phyloP scores from a whole-genome alignment of 2,113 vertebrate genomes.

The Lepus europaeus region DNA sequence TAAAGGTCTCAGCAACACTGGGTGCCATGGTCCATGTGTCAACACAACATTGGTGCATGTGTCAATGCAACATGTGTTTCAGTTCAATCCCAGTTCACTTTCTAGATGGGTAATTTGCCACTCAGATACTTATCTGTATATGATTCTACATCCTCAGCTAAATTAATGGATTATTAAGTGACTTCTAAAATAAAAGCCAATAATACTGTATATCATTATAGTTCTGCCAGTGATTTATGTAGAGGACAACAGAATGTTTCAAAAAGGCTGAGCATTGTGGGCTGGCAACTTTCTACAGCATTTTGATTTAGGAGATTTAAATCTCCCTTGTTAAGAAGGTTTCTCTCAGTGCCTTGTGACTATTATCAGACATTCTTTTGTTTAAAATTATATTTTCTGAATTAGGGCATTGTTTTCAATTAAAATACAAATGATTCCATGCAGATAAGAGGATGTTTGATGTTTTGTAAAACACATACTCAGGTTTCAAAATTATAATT shows the following conservation, averaged over 20 bases:
- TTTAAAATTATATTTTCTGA: slow-evolving; percentile 9
- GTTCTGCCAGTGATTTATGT: background rate
- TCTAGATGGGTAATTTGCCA: background rate
- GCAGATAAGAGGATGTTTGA: background rate
- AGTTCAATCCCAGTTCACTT: background rate
- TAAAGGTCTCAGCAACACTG: background rate
- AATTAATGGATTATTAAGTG: background rate
- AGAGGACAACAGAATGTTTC: background rate
- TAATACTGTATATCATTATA: background rate
- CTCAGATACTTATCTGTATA: background rate
- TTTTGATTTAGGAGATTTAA: slow-evolving; percentile 14
- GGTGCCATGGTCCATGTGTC: background rate
- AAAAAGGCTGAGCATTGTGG: background rate
- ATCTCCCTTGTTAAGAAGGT: background rate
- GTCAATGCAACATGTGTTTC: background rate
- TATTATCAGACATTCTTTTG: background rate
- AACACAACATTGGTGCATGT: background rate
- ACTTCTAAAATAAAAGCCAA: slow-evolving; percentile 47
- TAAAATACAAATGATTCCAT: slow-evolving; percentile 24
- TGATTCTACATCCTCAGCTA: slow-evolving; percentile 28
- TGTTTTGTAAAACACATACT: background rate
- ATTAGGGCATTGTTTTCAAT: background rate
- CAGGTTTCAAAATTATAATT: slow-evolving; percentile 28
- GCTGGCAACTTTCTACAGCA: background rate
- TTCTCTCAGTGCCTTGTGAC: background rate